A percentile compares a stretch with the other conserved stretches of the same genome.
phyloP scores from a whole-genome alignment of 1,140 invertebrate genomes.

The Habropoda laboriosa region DNA sequence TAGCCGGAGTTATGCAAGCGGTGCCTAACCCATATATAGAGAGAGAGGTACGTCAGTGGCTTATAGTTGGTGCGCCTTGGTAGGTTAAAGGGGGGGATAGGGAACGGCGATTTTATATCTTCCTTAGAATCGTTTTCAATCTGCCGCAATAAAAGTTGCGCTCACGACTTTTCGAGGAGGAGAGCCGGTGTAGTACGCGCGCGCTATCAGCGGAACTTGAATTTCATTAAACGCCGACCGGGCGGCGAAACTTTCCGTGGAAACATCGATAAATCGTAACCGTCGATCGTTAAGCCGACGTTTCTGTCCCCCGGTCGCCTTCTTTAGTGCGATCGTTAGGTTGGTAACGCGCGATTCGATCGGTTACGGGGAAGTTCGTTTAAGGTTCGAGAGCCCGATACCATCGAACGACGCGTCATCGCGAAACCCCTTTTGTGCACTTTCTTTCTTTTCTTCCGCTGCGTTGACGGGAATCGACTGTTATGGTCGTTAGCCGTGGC shows the following conservation, averaged over 20 bases:
- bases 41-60: conserved; percentile 12
- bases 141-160: conserved; percentile 28
- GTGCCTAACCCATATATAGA: conserved; percentile 44
- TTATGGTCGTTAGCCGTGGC: neutral
- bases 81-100: neutral
- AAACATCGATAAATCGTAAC: conserved; percentile 31
- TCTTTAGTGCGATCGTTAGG: conserved; percentile 16
- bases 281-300: conserved; percentile 23
- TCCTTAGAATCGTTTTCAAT: conserved; percentile 33
- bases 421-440: conserved; percentile 8
- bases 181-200: neutral
- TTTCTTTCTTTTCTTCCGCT: neutral
- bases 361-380: conserved; percentile 2
- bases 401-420: neutral
- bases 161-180: neutral
- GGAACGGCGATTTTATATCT: conserved; percentile 4
- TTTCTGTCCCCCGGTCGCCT: neutral
- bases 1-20: conserved; percentile 53
- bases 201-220: neutral
- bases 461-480: neutral
- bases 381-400: conserved; percentile 14
- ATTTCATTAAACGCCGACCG: conserved; percentile 29
- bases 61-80: too few species aligned
- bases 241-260: neutral
- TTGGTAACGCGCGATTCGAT: conserved; percentile 6